Conservation (phyloP, 2,797 vertebrate species). For the Taeniopygia guttata region DNA sequence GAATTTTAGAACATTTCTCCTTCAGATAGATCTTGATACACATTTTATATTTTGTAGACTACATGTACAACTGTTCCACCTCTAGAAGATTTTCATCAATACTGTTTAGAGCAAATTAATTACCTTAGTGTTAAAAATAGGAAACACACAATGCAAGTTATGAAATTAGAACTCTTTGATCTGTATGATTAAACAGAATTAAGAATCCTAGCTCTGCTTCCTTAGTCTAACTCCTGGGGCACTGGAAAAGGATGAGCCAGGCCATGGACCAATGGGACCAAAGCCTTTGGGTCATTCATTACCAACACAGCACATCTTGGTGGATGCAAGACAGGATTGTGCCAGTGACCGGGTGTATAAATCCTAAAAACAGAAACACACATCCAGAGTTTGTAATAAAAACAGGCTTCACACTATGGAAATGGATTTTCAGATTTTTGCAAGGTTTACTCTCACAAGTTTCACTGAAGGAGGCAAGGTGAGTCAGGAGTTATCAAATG, state of each 20-base stretch:
- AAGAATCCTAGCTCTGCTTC: background rate
- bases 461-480: background rate
- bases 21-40: background rate
- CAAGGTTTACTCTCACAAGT: background rate
- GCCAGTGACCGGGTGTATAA: background rate
- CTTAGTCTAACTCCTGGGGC: background rate
- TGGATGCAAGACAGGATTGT: background rate
- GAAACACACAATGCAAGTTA: background rate
- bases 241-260: background rate
- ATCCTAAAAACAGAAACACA: background rate
- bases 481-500: background rate
- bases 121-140: background rate
- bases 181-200: background rate
- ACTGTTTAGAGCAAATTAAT: background rate
- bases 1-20: background rate
- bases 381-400: background rate
- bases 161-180: background rate
- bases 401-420: rapidly evolving
- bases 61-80: background rate
- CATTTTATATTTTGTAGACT: background rate
- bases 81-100: background rate
- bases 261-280: background rate
- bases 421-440: background rate
- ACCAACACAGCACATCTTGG: background rate
- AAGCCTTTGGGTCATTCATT: background rate